Percentiles rank a stretch among this genome's conserved stretches.
These are phyloP conservation scores for Coleophora flavipennella DNA, from an alignment of 2,888 invertebrate genomes.

Conservation along the genomic window DNA sequence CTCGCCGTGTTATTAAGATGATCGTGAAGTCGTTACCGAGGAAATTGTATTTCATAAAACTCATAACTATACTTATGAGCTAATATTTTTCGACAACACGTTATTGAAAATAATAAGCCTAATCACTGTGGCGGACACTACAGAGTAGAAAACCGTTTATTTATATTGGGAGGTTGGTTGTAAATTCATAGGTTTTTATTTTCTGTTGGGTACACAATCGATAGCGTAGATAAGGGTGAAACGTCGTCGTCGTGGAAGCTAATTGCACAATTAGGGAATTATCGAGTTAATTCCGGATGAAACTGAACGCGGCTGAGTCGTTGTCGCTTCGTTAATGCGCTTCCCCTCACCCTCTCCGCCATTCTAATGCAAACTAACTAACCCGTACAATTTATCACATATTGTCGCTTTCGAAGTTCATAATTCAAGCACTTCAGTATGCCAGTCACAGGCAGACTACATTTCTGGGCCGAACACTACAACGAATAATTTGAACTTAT, in stretches of 20 bases:
- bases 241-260: slow-evolving; percentile 36
- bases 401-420: slow-evolving; percentile 36
- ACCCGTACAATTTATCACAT: slow-evolving; percentile 45
- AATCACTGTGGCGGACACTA: slow-evolving; percentile 16
- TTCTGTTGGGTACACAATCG: slow-evolving; percentile 14
- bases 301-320: slow-evolving; percentile 43
- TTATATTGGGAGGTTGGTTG: no score
- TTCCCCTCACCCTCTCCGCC: slow-evolving; percentile 20
- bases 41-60: slow-evolving; percentile 69
- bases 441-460: no score
- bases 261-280: slow-evolving; percentile 67
- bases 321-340: slow-evolving; percentile 9
- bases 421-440: no score
- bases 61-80: slow-evolving; percentile 68
- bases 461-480: no score
- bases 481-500: no score
- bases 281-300: slow-evolving; percentile 65
- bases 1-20: slow-evolving; percentile 62
- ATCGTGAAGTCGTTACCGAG: slow-evolving; percentile 65
- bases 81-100: slow-evolving; percentile 66
- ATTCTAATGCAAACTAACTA: slow-evolving; percentile 59
- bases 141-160: background rate
- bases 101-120: slow-evolving; percentile 55
- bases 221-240: slow-evolving; percentile 43
- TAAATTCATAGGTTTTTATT: no score